Evolutionary conservation across 2,113 vertebrate species (phyloP).

Genomic region (Zapornia atra): DNA sequence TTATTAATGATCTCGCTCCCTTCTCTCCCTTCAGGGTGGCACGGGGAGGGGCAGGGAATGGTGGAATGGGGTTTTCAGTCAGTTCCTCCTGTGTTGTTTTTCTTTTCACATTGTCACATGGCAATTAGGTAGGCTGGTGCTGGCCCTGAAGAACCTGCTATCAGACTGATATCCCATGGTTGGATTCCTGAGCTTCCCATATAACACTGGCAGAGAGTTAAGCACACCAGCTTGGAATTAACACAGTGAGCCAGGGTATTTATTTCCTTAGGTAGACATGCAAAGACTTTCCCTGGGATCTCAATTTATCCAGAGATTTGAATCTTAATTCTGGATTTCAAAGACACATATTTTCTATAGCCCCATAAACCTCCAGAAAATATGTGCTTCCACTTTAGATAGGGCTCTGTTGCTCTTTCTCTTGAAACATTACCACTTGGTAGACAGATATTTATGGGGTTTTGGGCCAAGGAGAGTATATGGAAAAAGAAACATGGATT

Average conservation of each 20-base stretch:
- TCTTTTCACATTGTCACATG: neutral
- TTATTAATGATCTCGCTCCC: no score
- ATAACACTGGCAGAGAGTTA: fast-evolving
- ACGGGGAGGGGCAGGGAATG: no score
- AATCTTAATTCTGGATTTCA: neutral
- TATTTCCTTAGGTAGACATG: neutral
- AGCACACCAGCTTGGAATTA: neutral
- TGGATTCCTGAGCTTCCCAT: neutral
- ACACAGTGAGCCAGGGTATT: neutral
- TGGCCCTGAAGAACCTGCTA: neutral
- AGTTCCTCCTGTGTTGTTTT: no score
- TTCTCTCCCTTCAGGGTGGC: no score
- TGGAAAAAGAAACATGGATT: neutral
- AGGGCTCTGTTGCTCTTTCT: neutral
- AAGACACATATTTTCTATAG: neutral
- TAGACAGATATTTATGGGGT: neutral
- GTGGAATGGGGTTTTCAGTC: no score
- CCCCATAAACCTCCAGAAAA: neutral
- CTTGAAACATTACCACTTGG: neutral
- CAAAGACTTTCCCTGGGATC: neutral
- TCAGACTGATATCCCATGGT: neutral
- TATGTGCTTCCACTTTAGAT: neutral
- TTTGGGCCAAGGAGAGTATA: neutral
- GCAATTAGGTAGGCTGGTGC: neutral
- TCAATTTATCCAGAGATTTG: neutral